Conservation (phyloP, 1,140 invertebrate genomes). For the Listronotus bonariensis region DNA sequence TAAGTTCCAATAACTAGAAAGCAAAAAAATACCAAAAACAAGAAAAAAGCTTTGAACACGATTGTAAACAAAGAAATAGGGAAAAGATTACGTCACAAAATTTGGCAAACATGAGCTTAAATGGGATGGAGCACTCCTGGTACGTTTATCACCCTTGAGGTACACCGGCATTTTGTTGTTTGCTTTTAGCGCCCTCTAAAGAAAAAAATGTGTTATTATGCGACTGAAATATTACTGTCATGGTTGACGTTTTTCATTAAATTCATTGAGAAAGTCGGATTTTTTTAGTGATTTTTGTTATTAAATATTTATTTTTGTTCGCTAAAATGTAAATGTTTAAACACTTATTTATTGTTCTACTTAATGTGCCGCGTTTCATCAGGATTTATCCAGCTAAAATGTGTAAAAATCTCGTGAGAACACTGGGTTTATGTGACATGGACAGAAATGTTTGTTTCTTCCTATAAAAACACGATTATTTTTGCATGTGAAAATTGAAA, state of each 20-base stretch:
- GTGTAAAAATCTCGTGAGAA: background rate
- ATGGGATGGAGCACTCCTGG: no score
- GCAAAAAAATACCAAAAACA: no score
- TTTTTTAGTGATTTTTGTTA: conserved; percentile 23
- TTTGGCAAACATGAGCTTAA: no score
- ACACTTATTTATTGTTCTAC: background rate
- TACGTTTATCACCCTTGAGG: no score
- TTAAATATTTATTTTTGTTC: conserved; percentile 20
- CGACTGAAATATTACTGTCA: conserved; percentile 3
- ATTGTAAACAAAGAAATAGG: no score
- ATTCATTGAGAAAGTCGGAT: conserved; percentile 5
- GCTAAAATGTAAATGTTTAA: conserved; percentile 4
- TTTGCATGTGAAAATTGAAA: background rate
- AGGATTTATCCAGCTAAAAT: conserved; percentile 1
- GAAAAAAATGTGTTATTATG: conserved; percentile 14
- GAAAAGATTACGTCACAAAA: no score
- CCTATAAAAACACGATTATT: conserved; percentile 10
- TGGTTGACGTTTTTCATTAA: conserved; percentile 23
- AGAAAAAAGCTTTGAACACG: no score
- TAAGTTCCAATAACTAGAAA: no score
- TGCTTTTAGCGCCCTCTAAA: conserved; percentile 15
- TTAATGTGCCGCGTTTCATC: background rate
- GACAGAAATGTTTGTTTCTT: conserved; percentile 21
- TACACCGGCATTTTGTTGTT: background rate
- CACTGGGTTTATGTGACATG: conserved; percentile 17